Evolutionary conservation across 1,140 invertebrate species (phyloP).

Genomic region (Pseudomyrmex sp.): DNA sequence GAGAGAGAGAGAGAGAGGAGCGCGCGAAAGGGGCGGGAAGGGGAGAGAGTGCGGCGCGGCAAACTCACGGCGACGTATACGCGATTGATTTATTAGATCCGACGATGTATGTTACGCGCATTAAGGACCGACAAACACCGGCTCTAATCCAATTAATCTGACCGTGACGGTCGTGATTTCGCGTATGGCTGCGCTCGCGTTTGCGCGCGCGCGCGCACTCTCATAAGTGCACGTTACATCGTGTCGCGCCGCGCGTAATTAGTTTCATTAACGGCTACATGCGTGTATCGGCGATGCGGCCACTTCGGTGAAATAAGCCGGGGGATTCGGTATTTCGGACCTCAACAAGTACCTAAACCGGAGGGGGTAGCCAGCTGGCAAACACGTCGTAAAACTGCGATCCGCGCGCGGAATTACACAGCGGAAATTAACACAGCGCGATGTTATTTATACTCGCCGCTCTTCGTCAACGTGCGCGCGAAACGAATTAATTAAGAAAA

Average conservation of each 20-base stretch:
- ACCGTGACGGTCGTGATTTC: slow-evolving; percentile 62
- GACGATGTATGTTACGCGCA: slow-evolving; percentile 46
- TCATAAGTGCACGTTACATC: slow-evolving; percentile 58
- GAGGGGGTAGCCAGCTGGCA: background rate
- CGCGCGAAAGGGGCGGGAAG: background rate
- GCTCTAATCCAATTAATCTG: slow-evolving; percentile 69
- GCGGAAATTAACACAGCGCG: no score
- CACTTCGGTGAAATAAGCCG: slow-evolving; percentile 60
- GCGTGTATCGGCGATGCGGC: slow-evolving; percentile 46
- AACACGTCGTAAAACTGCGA: slow-evolving; percentile 29
- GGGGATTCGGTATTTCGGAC: background rate
- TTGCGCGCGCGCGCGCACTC: slow-evolving; percentile 12
- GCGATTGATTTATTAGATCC: slow-evolving; percentile 69
- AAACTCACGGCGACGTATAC: slow-evolving; percentile 36
- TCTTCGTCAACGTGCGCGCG: background rate
- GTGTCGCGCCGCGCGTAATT: slow-evolving; percentile 63
- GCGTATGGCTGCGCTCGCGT: slow-evolving; percentile 29
- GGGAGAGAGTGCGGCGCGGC: background rate
- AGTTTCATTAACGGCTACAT: slow-evolving; percentile 64
- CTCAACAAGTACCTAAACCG: background rate
- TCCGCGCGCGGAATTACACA: background rate
- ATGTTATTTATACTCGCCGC: background rate
- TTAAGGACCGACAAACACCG: slow-evolving; percentile 66
- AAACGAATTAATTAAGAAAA: background rate
- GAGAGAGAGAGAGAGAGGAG: no score